These are phyloP conservation scores for Tribolium freemani DNA, from an alignment of 2,888 invertebrate species.

Conservation along the genomic window DNA sequence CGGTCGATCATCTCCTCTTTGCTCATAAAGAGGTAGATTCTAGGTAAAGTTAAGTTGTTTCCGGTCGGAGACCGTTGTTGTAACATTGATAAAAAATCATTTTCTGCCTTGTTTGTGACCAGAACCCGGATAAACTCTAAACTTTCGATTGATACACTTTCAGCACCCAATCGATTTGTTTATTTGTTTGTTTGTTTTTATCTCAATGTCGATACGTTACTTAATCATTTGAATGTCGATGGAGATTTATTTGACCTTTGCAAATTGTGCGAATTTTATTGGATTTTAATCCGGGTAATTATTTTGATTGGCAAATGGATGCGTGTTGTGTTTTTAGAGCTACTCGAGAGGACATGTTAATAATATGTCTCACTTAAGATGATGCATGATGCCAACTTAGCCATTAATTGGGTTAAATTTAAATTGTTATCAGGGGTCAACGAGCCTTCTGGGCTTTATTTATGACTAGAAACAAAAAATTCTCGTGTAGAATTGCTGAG, in stretches of 20 bases:
- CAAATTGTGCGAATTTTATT: constrained; percentile 15
- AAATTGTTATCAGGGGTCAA: constrained; percentile 54
- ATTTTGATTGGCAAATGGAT: constrained; percentile 3
- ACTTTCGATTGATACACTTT: not conserved
- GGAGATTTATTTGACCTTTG: not conserved
- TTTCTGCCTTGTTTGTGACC: not conserved
- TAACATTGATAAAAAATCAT: too few species aligned
- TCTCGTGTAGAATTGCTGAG: too few species aligned
- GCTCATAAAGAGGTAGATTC: too few species aligned
- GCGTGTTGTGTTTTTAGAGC: constrained; percentile 1
- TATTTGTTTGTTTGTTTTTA: not conserved
- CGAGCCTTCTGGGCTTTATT: constrained; percentile 42
- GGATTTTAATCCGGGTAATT: constrained; percentile 7
- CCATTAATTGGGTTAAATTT: constrained; percentile 56
- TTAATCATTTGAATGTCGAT: too few species aligned
- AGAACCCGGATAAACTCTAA: not conserved
- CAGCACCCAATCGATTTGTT: not conserved
- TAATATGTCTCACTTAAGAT: constrained; percentile 53
- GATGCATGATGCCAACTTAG: constrained; percentile 46
- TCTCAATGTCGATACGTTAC: not conserved
- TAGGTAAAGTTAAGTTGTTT: too few species aligned
- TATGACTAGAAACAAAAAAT: not conserved
- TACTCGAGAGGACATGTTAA: constrained; percentile 24
- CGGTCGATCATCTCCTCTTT: too few species aligned
- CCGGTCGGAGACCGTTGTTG: too few species aligned